Evolutionary conservation across 1,140 invertebrate species (phyloP), one percentile per base, ranked within the genome.

Genomic region (Teleogryllus occipitalis): DNA sequence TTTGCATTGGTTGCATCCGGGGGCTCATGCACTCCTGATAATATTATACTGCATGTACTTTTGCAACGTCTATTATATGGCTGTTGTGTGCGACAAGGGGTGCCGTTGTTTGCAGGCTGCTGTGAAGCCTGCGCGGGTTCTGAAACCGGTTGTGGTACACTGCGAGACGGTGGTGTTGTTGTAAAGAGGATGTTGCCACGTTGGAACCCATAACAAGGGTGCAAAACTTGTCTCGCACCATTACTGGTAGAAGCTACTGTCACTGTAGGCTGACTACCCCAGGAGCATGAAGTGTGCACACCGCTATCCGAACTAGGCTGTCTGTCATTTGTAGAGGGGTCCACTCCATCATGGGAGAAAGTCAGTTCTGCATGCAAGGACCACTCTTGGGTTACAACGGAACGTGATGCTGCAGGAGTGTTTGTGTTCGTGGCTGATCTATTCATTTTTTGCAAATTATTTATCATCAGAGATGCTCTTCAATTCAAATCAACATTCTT

Each of bases 11-110:
- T 22, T 7, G n/a, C n/a, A 27, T 74, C 47, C 12, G 27, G 74
- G 46, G 14, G 22, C 12, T 76, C 75, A 21, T 14, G 46, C 15
- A 47, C 46, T 8, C 48, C 49, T 21, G 79, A 80, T 15, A 80
- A 77, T 10, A 91, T 87, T 72, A 93, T 93, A 82, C 89, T 93
- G 82, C 90, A 93, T 0, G 92, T 92, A 84, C 91, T 93, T 75
- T 88, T 90, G 80, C 91, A 93, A 7, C 86, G 83, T 8, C 87
- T 84, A 65, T 86, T 85, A 76, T 85, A 85, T 0, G 86, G 85
- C n/a, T 87, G 86, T 0, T 85, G 81, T 0, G 83, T 77, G 54
- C 84, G 81, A 27, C 86, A 83, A 21, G 80, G 47, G 0, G 85
- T 84, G 12, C 85, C 78, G 80, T 83, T 85, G 21, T 82, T 84